A percentile compares a stretch with the other conserved stretches of the same genome.
phyloP scores from a whole-genome alignment of 2,113 vertebrate genomes.

The Peromyscus maniculatus region DNA sequence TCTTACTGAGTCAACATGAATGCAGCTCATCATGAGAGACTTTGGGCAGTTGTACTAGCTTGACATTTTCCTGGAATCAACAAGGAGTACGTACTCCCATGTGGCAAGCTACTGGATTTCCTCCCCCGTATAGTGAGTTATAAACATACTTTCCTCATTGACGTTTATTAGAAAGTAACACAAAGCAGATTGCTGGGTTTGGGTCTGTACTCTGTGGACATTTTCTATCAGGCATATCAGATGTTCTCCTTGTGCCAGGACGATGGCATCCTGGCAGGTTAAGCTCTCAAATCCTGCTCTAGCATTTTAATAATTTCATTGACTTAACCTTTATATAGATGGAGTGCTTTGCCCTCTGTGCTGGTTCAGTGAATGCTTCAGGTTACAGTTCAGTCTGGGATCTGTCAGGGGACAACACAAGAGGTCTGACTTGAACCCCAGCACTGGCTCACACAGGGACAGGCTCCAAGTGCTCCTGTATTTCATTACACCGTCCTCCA shows the following conservation, averaged over 20 bases:
- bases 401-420: constrained; percentile 64
- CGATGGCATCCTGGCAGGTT: constrained; percentile 56
- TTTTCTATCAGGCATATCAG: not conserved
- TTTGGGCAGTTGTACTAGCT: constrained; percentile 11
- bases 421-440: constrained; percentile 70
- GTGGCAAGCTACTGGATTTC: constrained; percentile 69
- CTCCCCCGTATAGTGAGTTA: constrained; percentile 23
- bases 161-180: constrained; percentile 75
- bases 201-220: constrained; percentile 1
- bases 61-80: constrained; percentile 69
- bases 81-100: constrained; percentile 47
- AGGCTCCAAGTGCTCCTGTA: constrained; percentile 75
- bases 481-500: constrained; percentile 77
- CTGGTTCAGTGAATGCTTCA: constrained; percentile 62
- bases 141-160: constrained; percentile 51
- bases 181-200: constrained; percentile 72
- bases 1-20: constrained; percentile 44
- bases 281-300: constrained; percentile 58
- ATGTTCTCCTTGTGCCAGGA: constrained; percentile 38
- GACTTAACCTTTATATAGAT: constrained; percentile 38
- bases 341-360: constrained; percentile 55
- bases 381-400: constrained; percentile 73
- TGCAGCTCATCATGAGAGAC: constrained; percentile 5
- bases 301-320: constrained; percentile 73
- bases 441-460: constrained; percentile 48